A percentile compares a stretch with the other conserved stretches of the same genome.
phyloP scores from a whole-genome alignment of 2,797 vertebrate genomes.

The Clarias fuscus region DNA sequence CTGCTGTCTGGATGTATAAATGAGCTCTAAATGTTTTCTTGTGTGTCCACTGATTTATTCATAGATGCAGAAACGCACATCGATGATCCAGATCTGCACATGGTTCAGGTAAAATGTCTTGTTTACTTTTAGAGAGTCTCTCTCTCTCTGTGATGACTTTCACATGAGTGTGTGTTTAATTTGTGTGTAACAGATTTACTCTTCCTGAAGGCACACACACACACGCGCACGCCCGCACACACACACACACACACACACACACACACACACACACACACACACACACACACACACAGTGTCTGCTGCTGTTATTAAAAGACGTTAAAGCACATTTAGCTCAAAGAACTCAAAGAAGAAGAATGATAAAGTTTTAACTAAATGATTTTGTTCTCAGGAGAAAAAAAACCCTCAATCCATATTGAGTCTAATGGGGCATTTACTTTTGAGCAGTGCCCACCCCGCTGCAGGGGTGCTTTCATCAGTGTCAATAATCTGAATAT shows the following conservation, averaged over 20 bases:
- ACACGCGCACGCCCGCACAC: neutral
- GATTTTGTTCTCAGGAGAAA: neutral
- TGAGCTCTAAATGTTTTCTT: neutral
- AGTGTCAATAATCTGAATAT: neutral
- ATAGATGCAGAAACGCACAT: constrained; percentile 59
- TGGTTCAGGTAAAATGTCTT: constrained; percentile 66
- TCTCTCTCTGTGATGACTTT: constrained; percentile 64
- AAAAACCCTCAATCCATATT: neutral
- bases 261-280: neutral
- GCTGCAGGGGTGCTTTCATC: neutral
- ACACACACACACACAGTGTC: too few species aligned
- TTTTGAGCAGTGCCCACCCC: neutral
- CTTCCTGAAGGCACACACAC: constrained; percentile 49
- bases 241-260: too few species aligned
- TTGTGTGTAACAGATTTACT: neutral
- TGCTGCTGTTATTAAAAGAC: neutral
- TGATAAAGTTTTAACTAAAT: neutral
- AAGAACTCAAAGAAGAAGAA: neutral
- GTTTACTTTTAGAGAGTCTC: neutral
- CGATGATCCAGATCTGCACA: constrained; percentile 63
- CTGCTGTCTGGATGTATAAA: neutral
- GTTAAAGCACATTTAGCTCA: neutral
- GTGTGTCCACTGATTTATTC: neutral
- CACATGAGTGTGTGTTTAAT: neutral
- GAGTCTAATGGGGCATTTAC: neutral